These are phyloP conservation scores for Aquatica leii DNA, from an alignment of 2,888 invertebrate genomes.

Conservation along the genomic window DNA sequence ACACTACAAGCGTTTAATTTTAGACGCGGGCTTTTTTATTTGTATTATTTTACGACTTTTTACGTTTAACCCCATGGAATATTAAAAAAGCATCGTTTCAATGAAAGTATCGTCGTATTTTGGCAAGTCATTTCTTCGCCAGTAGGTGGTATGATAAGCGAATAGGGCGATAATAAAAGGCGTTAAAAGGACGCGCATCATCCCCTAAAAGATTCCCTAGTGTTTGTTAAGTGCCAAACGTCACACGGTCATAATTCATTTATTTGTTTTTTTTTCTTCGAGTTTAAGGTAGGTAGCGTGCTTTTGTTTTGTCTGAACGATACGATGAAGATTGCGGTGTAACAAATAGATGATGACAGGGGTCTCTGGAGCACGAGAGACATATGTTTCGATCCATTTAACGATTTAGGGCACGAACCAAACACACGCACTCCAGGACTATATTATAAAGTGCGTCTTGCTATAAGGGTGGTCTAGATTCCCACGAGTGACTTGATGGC, in stretches of 20 bases:
- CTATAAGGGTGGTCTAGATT: slow-evolving; percentile 42
- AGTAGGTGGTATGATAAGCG: slow-evolving; percentile 54
- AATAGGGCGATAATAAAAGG: slow-evolving; percentile 53
- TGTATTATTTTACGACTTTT: slow-evolving; percentile 35
- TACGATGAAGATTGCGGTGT: slow-evolving; percentile 38
- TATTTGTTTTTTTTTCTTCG: slow-evolving; percentile 17
- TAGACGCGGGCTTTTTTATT: slow-evolving; percentile 36
- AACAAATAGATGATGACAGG: slow-evolving; percentile 47
- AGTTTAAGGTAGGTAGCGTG: not conserved
- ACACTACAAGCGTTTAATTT: slow-evolving; percentile 36
- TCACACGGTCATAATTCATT: slow-evolving; percentile 27
- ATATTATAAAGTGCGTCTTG: slow-evolving; percentile 50
- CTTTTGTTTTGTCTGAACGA: not conserved
- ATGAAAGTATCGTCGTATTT: slow-evolving; percentile 37
- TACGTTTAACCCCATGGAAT: slow-evolving; percentile 18
- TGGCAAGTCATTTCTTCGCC: slow-evolving; percentile 47
- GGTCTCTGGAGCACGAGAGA: slow-evolving; percentile 43
- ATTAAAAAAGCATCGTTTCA: slow-evolving; percentile 17
- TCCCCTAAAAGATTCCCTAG: slow-evolving; percentile 50
- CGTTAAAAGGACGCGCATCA: slow-evolving; percentile 52
- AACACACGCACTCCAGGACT: slow-evolving; percentile 40
- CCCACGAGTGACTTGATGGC: slow-evolving; percentile 56
- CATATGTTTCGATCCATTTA: slow-evolving; percentile 62
- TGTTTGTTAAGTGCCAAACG: slow-evolving; percentile 37
- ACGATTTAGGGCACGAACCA: slow-evolving; percentile 60